Percentiles rank a stretch among this genome's conserved stretches.
Conservation (phyloP, 2,888 invertebrate species). For the Busseola fusca region DNA sequence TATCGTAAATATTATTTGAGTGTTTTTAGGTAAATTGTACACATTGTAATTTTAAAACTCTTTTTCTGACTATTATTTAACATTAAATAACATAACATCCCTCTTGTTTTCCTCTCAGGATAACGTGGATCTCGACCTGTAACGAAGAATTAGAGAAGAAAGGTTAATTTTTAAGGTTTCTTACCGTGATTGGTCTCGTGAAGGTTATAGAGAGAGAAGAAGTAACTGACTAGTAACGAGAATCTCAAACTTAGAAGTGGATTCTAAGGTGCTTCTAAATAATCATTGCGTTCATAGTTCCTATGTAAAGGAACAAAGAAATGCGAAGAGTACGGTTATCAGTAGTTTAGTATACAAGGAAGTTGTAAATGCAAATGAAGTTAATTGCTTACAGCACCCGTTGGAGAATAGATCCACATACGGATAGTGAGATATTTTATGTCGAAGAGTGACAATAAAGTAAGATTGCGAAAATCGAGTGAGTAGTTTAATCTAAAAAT, state of each 20-base stretch:
- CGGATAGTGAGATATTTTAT: background rate
- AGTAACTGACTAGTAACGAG: background rate
- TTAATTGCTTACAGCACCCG: constrained; percentile 44
- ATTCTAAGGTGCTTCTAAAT: background rate
- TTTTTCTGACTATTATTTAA: too few species aligned
- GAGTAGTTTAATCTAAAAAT: background rate
- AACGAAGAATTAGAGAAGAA: too few species aligned
- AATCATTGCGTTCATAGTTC: constrained; percentile 2
- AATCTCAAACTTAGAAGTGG: background rate
- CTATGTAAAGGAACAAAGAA: constrained; percentile 40
- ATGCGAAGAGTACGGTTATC: constrained; percentile 31
- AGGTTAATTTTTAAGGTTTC: too few species aligned
- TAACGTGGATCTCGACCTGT: too few species aligned
- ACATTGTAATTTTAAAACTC: too few species aligned
- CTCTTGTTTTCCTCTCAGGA: too few species aligned
- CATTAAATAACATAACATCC: too few species aligned
- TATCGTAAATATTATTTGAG: too few species aligned
- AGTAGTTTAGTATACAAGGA: constrained; percentile 32
- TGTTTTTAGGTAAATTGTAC: too few species aligned
- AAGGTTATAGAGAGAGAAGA: background rate
- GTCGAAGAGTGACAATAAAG: background rate
- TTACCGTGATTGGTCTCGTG: background rate
- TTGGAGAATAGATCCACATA: constrained; percentile 20
- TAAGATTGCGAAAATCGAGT: background rate
- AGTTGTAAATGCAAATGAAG: constrained; percentile 51